Base-by-base conservation (phyloP, 2,113 vertebrate genomes). In the Anthoscopus minutus region DNA sequence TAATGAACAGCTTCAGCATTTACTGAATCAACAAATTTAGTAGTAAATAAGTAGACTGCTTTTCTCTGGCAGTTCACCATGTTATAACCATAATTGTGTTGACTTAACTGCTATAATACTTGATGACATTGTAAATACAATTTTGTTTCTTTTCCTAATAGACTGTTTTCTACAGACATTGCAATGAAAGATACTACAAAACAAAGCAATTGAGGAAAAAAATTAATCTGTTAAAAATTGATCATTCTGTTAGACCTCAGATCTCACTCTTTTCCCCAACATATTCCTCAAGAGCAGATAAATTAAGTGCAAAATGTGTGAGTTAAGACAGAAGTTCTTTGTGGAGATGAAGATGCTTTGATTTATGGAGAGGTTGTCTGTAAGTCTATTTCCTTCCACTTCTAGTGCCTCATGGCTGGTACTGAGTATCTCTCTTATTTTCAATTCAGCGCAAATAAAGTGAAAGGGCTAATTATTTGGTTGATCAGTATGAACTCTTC, bases 21-120 rank as follows among this genome's bases (percentile, higher is more conserved):
- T 42, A 91, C 58, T 94, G 74, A 87, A 95, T 96, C 94, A 97
- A 95, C 94, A 95, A 88, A 91, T 91, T 97, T 92, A 81, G 54
- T 77, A 79, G 87, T 89, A 94, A 97, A 95, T 93, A 96, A 87
- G 91, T 94, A 89, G 65, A 61, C 74, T 91, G 51, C 58, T 94
- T 81, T 53, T 87, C 78, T 89, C 88, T 94, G 92, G 79, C 74
- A 94, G 74, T 95, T 96, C 89, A 90, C 80, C 35, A 67, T 88
- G 56, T 95, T 89, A 94, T 71, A 96, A 85, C 40, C 64, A 50
- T 97, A 96, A 96, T 97, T 97, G 80, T 94, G 86, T 95, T 96
- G 88, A 96, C 91, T 94, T 95, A 93, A 89, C 93, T 9, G 24
- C 94, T 87, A 89, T 69, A 86, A 81, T 87, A 89, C 78, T 96